These are phyloP conservation scores for Pristionchus japonicus DNA, from an alignment of 2,888 invertebrate genomes.

Conservation along the genomic window DNA sequence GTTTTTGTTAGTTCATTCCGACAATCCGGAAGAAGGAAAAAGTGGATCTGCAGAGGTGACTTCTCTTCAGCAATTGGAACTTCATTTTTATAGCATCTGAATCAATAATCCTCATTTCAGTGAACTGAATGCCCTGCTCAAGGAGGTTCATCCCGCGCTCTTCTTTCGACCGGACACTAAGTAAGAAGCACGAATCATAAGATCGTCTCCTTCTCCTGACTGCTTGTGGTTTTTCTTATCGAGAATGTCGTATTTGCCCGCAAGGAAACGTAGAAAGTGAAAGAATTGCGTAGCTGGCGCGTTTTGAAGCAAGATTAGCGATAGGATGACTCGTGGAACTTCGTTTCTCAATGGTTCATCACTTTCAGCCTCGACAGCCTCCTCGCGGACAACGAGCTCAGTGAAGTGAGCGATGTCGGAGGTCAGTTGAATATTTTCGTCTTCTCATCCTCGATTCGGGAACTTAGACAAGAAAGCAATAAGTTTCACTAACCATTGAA, in stretches of 20 bases:
- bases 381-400: neutral
- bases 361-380: neutral
- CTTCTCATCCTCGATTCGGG: neutral
- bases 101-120: neutral
- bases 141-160: neutral
- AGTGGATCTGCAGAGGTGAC: neutral
- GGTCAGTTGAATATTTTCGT: neutral
- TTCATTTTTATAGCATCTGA: no score
- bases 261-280: no score
- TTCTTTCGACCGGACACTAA: slow-evolving; percentile 29
- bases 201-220: neutral
- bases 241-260: no score
- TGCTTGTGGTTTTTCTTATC: no score
- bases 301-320: no score
- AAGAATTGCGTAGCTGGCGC: no score
- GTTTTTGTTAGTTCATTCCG: no score
- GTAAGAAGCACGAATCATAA: neutral
- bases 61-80: no score
- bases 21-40: neutral
- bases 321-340: no score
- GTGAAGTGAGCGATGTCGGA: neutral
- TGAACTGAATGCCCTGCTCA: neutral
- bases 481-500: no score
- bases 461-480: no score
- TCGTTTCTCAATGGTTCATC: neutral